A percentile compares a stretch with the other conserved stretches of the same genome.
phyloP scores from a whole-genome alignment of 92 coral and sea anemone species.

The Paramuricea clavata region DNA sequence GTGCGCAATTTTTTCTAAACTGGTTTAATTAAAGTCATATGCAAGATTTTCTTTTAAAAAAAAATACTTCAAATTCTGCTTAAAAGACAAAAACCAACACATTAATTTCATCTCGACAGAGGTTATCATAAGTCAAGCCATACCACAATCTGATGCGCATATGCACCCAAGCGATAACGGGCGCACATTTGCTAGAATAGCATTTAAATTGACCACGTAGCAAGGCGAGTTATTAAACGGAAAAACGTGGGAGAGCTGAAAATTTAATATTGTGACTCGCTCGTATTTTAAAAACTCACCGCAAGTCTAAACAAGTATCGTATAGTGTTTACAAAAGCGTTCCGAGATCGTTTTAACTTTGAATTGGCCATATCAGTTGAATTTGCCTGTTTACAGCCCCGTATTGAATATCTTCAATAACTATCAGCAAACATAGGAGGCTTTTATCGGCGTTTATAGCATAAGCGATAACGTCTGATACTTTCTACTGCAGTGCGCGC shows the following conservation, averaged over 20 bases:
- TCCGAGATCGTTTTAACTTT: background rate
- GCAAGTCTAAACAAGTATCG: constrained; percentile 15
- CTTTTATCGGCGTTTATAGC: constrained; percentile 40
- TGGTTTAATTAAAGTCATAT: background rate
- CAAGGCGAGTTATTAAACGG: background rate
- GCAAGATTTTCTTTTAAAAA: background rate
- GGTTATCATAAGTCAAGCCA: constrained; percentile 8
- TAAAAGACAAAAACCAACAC: background rate
- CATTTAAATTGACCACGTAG: background rate
- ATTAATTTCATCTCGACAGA: constrained; percentile 17
- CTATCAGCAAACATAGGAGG: background rate
- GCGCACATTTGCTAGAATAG: background rate
- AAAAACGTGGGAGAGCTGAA: constrained; percentile 14
- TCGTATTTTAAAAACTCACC: background rate
- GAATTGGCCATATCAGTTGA: background rate
- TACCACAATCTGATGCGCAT: background rate
- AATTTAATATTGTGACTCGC: background rate
- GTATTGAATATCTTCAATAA: background rate
- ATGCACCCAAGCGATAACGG: background rate
- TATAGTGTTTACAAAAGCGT: background rate
- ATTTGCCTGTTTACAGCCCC: background rate
- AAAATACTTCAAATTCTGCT: background rate
- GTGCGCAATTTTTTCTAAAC: background rate
- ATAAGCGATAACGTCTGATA: constrained; percentile 12
- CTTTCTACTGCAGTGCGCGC: background rate